phyloP scores from a whole-genome alignment of 1,140 invertebrate species.

The Battus philenor region DNA sequence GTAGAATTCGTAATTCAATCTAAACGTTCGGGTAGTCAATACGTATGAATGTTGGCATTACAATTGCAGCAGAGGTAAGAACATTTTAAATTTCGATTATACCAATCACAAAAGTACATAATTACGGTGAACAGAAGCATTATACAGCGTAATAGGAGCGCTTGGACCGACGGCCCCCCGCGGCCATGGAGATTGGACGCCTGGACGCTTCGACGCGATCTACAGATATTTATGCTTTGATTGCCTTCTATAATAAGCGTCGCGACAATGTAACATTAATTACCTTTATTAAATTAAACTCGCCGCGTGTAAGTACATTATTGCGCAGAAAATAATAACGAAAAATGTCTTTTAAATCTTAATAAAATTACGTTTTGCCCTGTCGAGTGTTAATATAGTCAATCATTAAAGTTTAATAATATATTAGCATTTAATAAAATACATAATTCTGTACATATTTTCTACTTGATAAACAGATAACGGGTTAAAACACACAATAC shows the following conservation, averaged over 20 bases:
- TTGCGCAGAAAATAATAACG: too few species aligned
- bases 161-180: slow-evolving; percentile 10
- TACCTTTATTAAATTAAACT: slow-evolving; percentile 10
- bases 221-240: slow-evolving; percentile 20
- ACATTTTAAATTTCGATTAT: slow-evolving; percentile 4
- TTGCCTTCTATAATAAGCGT: slow-evolving; percentile 20
- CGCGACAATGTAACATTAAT: slow-evolving; percentile 12
- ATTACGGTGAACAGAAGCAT: slow-evolving; percentile 25
- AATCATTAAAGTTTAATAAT: too few species aligned
- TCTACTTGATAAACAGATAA: too few species aligned
- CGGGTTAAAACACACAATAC: too few species aligned
- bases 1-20: too few species aligned
- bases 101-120: slow-evolving; percentile 12
- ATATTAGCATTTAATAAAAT: too few species aligned
- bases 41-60: not conserved
- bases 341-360: too few species aligned
- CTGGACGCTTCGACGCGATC: slow-evolving; percentile 25
- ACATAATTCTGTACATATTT: too few species aligned
- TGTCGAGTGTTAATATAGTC: too few species aligned
- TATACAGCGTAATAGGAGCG: slow-evolving; percentile 19
- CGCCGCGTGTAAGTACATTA: too few species aligned
- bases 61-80: not conserved
- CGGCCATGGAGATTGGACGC: slow-evolving; percentile 29
- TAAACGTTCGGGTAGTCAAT: too few species aligned
- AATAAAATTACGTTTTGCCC: too few species aligned